Conservation (phyloP, 2,113 vertebrate genomes). For the Cyrtonyx montezumae region DNA sequence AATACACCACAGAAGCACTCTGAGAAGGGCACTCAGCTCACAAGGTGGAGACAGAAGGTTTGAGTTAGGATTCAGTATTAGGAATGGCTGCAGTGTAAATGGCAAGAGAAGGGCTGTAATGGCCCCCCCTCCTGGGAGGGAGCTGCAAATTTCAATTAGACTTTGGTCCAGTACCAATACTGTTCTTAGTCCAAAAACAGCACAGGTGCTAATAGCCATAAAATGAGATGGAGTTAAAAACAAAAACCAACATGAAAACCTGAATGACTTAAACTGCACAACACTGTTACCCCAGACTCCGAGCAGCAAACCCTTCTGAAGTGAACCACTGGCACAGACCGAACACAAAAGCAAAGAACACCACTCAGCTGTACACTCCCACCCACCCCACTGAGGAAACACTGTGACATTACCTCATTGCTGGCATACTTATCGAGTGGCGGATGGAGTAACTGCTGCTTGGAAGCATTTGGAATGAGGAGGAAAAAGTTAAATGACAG, state of each 20-base stretch:
- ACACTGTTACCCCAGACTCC: accelerated
- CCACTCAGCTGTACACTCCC: background rate
- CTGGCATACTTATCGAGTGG: slow-evolving; percentile 99
- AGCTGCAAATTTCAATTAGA: background rate
- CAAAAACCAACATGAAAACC: background rate
- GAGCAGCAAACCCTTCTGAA: background rate
- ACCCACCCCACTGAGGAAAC: background rate
- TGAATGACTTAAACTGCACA: background rate
- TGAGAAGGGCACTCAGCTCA: background rate
- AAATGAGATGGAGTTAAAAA: background rate
- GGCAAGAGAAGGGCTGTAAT: background rate
- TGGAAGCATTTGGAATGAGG: slow-evolving; percentile 85
- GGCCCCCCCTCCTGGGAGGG: background rate
- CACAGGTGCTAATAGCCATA: background rate
- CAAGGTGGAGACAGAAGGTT: background rate
- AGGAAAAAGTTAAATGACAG: slow-evolving; percentile 78
- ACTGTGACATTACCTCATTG: slow-evolving; percentile 93
- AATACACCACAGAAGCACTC: background rate
- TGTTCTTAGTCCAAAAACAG: background rate
- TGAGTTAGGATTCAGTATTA: background rate
- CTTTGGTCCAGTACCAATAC: background rate
- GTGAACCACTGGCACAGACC: background rate
- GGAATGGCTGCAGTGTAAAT: accelerated
- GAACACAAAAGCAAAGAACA: background rate
- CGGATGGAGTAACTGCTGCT: slow-evolving; percentile 98